Base-by-base conservation (phyloP, 2,797 vertebrate species). In the Protonibea diacanthus region DNA sequence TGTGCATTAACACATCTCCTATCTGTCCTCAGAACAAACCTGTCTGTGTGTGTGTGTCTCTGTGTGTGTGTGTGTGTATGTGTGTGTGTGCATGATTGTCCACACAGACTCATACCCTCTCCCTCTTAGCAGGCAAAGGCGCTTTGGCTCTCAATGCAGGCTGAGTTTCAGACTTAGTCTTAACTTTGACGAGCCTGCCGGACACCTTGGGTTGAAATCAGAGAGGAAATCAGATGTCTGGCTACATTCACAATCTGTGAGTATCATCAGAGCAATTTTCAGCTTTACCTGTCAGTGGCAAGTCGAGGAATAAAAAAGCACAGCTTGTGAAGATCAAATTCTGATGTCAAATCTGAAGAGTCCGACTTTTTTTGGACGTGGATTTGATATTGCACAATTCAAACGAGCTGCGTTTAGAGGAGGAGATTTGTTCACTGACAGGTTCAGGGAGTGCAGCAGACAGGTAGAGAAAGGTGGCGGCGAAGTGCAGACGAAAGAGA, bases 1-100 rank as follows among this genome's bases (percentile, higher is more conserved):
- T 88, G 86, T 89, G 86, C 90, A 91, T 91, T 90, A 92, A 86
- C 75, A 82, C 86, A 69, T 86, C 81, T 76, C 79, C 68, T 65
- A 45, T 85, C 80, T 73, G 40, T 56, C 52, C 40, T 33, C 55
- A 82, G 76, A 83, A 88, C 80, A 84, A 75, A 70, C 76, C 63
- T 29, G 15, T 64, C 48, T 55, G 68, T 53, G 48, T 75, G 60
- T 78, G 71, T 72, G 64, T 70, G 51, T 66, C 60, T 29, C 13
- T 68, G 42, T 55, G 68, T 53, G 48, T 75, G 60, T 78, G 71
- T 73, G 64, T 70, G 51, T 66, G 42, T 55, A 23, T 33, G 69
- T 44, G 47, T 47, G 76, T 55, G 76, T 15, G 49, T 29, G 63
- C 15, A 33, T 52, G 15, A 38, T 38, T 38, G 59, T 73, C n/a